phyloP scores from a whole-genome alignment of 2,113 vertebrate species.

The Hirundichthys speculiger region DNA sequence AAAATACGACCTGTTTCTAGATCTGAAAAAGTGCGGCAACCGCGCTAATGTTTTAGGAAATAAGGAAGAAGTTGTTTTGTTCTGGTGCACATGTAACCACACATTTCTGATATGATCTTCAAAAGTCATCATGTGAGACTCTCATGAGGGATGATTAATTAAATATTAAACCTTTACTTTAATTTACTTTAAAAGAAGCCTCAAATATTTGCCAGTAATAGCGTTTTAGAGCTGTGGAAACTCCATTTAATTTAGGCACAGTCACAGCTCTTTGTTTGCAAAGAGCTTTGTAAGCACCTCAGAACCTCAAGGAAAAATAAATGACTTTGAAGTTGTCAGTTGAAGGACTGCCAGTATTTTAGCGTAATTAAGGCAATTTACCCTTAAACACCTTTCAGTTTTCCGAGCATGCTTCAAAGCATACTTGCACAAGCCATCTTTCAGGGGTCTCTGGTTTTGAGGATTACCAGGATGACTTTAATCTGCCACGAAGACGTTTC shows the following conservation, averaged over 20 bases:
- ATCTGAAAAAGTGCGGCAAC: neutral
- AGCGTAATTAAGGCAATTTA: slow-evolving; percentile 11
- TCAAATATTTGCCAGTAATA: slow-evolving; percentile 25
- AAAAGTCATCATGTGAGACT: neutral
- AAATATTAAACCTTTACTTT: too few species aligned
- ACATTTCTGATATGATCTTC: neutral
- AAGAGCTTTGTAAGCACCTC: too few species aligned
- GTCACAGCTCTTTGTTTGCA: too few species aligned
- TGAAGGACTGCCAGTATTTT: neutral
- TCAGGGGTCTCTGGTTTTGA: neutral
- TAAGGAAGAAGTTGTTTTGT: slow-evolving; percentile 18
- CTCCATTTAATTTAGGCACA: neutral
- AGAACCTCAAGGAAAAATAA: neutral
- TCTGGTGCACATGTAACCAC: neutral
- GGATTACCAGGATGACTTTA: neutral
- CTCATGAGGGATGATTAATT: too few species aligned
- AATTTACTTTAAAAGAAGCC: neutral
- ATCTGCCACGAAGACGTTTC: neutral
- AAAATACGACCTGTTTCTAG: neutral
- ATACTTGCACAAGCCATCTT: neutral
- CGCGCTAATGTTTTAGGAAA: neutral
- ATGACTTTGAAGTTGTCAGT: neutral
- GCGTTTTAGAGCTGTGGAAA: too few species aligned
- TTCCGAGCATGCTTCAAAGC: neutral
- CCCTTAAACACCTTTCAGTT: neutral